Base-by-base conservation (phyloP, 2,113 vertebrate genomes). In the Xiphophorus hellerii region DNA sequence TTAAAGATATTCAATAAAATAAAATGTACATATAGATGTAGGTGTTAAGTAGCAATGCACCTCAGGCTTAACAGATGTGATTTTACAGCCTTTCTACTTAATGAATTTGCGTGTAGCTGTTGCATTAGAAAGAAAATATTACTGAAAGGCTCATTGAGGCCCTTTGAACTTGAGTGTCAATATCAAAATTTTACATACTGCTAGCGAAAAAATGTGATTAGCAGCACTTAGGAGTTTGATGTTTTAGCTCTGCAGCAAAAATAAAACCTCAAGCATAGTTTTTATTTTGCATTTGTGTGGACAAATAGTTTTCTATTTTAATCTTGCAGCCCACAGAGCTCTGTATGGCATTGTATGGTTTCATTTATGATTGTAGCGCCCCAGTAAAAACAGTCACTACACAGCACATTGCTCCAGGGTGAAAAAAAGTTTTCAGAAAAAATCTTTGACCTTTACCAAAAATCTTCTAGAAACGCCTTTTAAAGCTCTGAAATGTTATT, bases 361-460 rank as follows among this genome's bases (percentile, higher is more conserved):
- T 76, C 68, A 79, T 81, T 80, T 72, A 74, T 87, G 17, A 89
- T 84, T 83, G 86, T 77, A 71, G 83, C 70, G 85, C 60, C 30
- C 22, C 51, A 44, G 39, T 72, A 25, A 69, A 88, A 84, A 77
- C 31, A 62, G 66, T 22, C 65, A 8, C 48, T 78, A 77, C 84
- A 84, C 68, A 80, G 62, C 66, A 66, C 8, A 1, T 76, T 33
- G 77, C 90, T 84, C 69, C 14, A 60, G 80, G 87, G 67, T 54
- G 64, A 78, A 76, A 75, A 74, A 69, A 85, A 74, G 74, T 89
- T 89, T 84, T 71, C 63, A 68, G 68, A 90, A 89, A 87, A 80
- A 74, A 78, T 87, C 69, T 81, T 80, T 84, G 83, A 90, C 88
- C 85, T 91, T 92, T 88, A 83, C 81, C 83, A 87, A 73, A 88